These are phyloP conservation scores for Benitochromis conjunctus DNA, from an alignment of 2,113 vertebrate genomes.

Conservation along the genomic window DNA sequence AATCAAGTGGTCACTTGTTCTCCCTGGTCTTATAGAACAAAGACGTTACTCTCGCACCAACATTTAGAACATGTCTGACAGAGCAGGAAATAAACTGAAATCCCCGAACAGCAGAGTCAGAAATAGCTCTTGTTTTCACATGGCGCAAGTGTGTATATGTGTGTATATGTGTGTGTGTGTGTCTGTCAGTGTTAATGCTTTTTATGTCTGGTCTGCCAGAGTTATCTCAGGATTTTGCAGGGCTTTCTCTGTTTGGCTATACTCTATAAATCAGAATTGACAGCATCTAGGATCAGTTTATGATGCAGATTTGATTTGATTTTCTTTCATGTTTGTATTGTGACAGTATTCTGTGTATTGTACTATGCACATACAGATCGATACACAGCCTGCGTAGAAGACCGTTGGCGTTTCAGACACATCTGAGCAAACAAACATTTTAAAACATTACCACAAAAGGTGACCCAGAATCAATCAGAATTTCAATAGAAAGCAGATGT, in stretches of 20 bases:
- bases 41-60: conserved; percentile 30
- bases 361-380: background rate
- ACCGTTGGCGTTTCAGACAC: background rate
- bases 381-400: background rate
- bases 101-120: background rate
- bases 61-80: conserved; percentile 14
- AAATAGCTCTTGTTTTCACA: background rate
- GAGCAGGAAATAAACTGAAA: background rate
- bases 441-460: fast-evolving
- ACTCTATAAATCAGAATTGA: background rate
- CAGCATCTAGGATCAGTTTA: conserved; percentile 28
- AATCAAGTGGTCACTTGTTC: conserved; percentile 10
- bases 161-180: background rate
- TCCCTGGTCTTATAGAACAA: background rate
- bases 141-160: background rate
- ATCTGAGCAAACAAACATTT: background rate
- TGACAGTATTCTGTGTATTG: background rate
- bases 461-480: background rate
- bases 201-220: background rate
- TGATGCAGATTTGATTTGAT: background rate
- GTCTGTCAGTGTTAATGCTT: background rate
- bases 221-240: background rate
- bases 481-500: background rate
- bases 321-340: background rate
- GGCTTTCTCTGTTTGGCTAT: background rate